Evolutionary conservation across 1,140 invertebrate species (phyloP), one percentile per base, ranked within the genome.

Genomic region (Eumaeus atala): DNA sequence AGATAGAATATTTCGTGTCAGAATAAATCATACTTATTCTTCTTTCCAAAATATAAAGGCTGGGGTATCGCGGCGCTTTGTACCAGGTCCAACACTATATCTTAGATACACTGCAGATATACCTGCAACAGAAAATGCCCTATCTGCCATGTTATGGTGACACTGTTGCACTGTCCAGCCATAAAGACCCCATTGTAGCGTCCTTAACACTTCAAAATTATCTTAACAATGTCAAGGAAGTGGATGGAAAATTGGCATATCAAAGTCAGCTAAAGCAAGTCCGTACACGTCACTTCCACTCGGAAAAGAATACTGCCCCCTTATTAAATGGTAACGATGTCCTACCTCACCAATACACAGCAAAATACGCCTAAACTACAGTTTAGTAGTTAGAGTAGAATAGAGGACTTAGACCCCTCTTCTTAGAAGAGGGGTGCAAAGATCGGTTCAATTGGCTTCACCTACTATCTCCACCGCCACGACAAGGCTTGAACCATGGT

Each of bases 161-260:
- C 11, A 61, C 34, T 21, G 62, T 56, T 1, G 17, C 37, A 4
- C 35, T 61, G 14, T 21, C 55, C 6, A n/a, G 7, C 18, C 9
- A 61, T 36, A 47, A 52, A 5, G 14, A 49, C 9, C 56, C 49
- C 5, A 11, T 16, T 9, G 11, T 10, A 18, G 59, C 53, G 11
- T 44, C 18, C 8, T 9, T 34, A 3, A 47, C 12, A n/a, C 36
- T 64, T n/a, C 62, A 64, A 38, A 38, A 3, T 1, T 35, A 48
- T 7, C 14, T 59, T n/a, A 5, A 57, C 12, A 16, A 51, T 21
- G 55, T 48, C 7, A 18, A n/a, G 50, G 1, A 12, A 42, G 7
- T 65, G 59, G 63, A 28, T 61, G 1, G 17, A 40, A 10, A 61
- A 58, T 14, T 64, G 62, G 62, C 40, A 54, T 18, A 57, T 60